These are phyloP conservation scores for Enteromius afrohamiltoni DNA, from an alignment of 2,797 vertebrate species.

Conservation along the genomic window DNA sequence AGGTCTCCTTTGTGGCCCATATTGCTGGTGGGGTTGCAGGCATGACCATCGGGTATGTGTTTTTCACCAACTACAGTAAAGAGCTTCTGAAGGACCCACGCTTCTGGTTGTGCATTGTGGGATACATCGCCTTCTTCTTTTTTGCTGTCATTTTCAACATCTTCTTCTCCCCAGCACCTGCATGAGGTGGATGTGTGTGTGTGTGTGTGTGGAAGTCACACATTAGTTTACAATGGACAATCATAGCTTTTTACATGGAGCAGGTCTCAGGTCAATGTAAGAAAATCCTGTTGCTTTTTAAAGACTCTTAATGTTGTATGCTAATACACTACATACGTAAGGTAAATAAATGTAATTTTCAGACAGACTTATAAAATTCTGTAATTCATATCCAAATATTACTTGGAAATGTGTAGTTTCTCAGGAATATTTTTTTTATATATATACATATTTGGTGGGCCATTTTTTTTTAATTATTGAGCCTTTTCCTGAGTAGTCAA, in stretches of 20 bases:
- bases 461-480: neutral
- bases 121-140: constrained; percentile 77
- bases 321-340: neutral
- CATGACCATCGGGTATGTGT: constrained; percentile 90
- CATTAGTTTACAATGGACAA: neutral
- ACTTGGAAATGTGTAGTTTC: neutral
- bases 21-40: constrained; percentile 87
- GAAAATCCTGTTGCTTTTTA: neutral
- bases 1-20: constrained; percentile 94
- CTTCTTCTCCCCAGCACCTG: constrained; percentile 81
- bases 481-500: neutral
- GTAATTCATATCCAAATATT: neutral
- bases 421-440: neutral
- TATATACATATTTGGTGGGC: neutral
- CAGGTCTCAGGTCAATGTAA: constrained; percentile 1
- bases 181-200: neutral
- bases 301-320: neutral
- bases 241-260: constrained; percentile 4
- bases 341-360: neutral
- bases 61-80: constrained; percentile 87
- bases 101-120: constrained; percentile 88
- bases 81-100: constrained; percentile 86
- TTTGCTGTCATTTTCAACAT: constrained; percentile 89
- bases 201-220: neutral
- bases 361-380: neutral